Evolutionary conservation across 2,797 vertebrate species (phyloP), one percentile per base, ranked within the genome.

Genomic region (Crocodylus rhombifer): DNA sequence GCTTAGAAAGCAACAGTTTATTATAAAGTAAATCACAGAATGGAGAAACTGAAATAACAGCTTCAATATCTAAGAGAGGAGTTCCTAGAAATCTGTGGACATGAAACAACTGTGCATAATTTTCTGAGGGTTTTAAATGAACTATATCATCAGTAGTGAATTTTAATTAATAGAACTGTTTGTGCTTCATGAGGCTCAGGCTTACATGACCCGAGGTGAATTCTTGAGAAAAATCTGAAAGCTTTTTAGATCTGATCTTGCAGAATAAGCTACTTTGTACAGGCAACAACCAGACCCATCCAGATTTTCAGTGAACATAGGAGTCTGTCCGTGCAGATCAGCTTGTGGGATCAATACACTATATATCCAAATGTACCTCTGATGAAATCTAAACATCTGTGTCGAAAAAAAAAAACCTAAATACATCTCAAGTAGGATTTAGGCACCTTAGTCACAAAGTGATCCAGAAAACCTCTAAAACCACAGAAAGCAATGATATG

Each of bases 81-180:
- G 20, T 93, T 92, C 83, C 94, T 95, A 81, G 88, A 97, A 97
- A 94, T 90, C 75, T 64, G 75, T 82, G 89, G 64, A 89, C 80
- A 89, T 78, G 63, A 95, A 97, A 89, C 84, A 95, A 96, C 74
- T 64, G 61, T 93, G 80, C 42, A 84, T 92, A 94, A 90, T 97
- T 97, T 96, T 95, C 84, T 91, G 88, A 83, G 80, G 42, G 73
- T 71, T 36, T 95, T 88, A 95, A 96, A 94, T 95, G 90, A 97
- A 94, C 25, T 61, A 77, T 91, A 82, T 91, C 69, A 33, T 2
- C 76, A 82, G 42, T 84, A 91, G 82, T 91, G 90, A 96, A 96
- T 95, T 97, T 95, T 97, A 97, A 96, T 93, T 96, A 95, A 86
- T 88, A 90, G 67, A 84, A 8, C 69, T 90, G 25, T 85, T 82